phyloP scores from a whole-genome alignment of 2,113 vertebrate genomes.

The Aramus guarauna region DNA sequence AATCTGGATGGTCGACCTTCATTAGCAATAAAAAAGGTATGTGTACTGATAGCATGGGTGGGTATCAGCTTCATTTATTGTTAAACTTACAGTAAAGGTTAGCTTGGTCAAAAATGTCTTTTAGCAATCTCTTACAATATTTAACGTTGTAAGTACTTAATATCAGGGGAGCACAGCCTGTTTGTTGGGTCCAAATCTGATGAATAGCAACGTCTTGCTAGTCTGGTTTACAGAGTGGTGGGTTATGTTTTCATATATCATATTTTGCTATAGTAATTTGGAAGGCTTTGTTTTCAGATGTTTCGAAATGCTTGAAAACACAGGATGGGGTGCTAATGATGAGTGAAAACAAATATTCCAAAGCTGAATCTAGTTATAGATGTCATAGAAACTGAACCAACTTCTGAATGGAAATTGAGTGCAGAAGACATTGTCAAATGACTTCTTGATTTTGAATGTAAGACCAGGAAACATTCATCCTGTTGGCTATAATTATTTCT shows the following conservation, averaged over 20 bases:
- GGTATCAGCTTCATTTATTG: neutral
- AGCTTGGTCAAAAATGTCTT: neutral
- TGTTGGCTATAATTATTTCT: neutral
- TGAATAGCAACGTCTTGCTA: neutral
- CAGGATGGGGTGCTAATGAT: neutral
- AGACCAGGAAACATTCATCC: neutral
- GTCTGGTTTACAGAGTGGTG: neutral
- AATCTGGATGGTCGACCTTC: fast-evolving
- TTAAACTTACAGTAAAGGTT: neutral
- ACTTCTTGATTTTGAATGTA: neutral
- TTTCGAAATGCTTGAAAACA: neutral
- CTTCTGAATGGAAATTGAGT: neutral
- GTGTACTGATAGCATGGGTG: neutral
- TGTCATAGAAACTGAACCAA: neutral
- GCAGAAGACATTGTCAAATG: neutral
- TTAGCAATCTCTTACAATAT: neutral
- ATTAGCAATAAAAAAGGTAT: neutral
- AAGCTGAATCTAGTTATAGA: neutral
- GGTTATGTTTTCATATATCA: neutral
- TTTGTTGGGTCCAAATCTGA: neutral
- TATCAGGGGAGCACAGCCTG: neutral
- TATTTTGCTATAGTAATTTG: fast-evolving
- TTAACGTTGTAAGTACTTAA: neutral
- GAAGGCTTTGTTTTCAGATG: neutral
- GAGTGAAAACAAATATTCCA: neutral